Evolutionary conservation across 2,888 invertebrate species (phyloP).

Genomic region (Hesperia comma): DNA sequence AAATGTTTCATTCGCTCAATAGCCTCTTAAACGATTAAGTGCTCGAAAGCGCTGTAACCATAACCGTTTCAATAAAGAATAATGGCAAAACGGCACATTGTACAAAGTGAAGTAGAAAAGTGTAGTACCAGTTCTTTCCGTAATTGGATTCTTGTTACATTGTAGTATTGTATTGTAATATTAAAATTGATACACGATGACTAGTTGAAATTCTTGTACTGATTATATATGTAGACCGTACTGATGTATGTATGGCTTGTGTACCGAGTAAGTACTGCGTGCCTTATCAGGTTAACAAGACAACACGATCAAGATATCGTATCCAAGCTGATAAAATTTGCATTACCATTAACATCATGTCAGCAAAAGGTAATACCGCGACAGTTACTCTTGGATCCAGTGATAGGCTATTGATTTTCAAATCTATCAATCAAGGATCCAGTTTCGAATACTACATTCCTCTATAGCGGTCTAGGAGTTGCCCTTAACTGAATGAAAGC

Average conservation of each 20-base stretch:
- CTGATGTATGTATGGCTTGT: too few relatives aligned
- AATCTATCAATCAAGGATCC: too few relatives aligned
- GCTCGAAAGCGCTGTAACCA: constrained; percentile 21
- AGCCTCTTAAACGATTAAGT: constrained; percentile 27
- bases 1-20: constrained; percentile 33
- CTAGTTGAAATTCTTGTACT: background rate
- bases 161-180: constrained; percentile 5
- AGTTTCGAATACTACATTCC: too few relatives aligned
- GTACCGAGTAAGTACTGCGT: too few relatives aligned
- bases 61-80: constrained; percentile 19
- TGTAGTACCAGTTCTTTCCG: constrained; percentile 2
- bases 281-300: background rate
- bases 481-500: too few relatives aligned
- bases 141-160: constrained; percentile 9
- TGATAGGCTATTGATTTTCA: background rate
- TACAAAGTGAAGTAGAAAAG: constrained; percentile 12
- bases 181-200: background rate
- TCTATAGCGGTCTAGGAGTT: too few relatives aligned
- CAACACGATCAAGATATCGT: background rate
- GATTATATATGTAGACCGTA: too few relatives aligned
- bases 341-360: background rate
- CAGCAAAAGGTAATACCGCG: background rate
- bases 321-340: background rate
- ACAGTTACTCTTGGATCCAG: background rate
- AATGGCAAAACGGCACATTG: constrained; percentile 14